Conservation (phyloP, 2,113 vertebrate genomes). For the Nannospalax galili region DNA sequence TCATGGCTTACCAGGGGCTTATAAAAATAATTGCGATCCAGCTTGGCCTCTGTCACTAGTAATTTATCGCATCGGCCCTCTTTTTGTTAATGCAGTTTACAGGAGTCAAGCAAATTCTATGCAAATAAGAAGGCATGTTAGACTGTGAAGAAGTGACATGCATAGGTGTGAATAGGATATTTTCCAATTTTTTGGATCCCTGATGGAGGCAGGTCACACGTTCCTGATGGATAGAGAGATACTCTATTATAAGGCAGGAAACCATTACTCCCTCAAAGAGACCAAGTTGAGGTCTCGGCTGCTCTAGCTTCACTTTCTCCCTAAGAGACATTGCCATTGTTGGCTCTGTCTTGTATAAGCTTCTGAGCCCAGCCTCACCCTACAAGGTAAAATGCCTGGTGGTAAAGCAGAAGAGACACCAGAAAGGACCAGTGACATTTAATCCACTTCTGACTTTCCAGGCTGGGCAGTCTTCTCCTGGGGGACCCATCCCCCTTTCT, state of each 20-base stretch:
- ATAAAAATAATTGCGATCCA: conserved; percentile 63
- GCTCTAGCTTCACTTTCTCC: too few relatives aligned
- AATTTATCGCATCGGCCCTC: conserved; percentile 30
- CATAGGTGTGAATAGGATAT: conserved; percentile 21
- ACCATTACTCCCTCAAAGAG: fast-evolving
- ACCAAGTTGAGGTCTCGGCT: fast-evolving
- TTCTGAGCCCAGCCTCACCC: background rate
- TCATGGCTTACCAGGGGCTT: conserved; percentile 47
- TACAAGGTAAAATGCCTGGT: background rate
- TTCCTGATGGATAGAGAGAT: fast-evolving
- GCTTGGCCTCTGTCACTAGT: conserved; percentile 70
- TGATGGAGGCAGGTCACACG: background rate
- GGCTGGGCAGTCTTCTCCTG: background rate
- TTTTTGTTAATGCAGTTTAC: conserved; percentile 55
- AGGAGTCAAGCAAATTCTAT: background rate
- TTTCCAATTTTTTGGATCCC: background rate
- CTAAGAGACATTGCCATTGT: fast-evolving
- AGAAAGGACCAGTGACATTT: background rate
- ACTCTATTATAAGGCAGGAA: fast-evolving
- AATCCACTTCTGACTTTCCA: too few relatives aligned
- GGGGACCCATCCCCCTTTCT: too few relatives aligned
- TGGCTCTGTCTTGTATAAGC: background rate
- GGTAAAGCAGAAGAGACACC: background rate
- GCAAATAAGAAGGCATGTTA: conserved; percentile 21
- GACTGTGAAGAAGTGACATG: background rate